Base-by-base conservation (phyloP, 2,888 invertebrate species). In the Harpagoxenus sublaevis region DNA sequence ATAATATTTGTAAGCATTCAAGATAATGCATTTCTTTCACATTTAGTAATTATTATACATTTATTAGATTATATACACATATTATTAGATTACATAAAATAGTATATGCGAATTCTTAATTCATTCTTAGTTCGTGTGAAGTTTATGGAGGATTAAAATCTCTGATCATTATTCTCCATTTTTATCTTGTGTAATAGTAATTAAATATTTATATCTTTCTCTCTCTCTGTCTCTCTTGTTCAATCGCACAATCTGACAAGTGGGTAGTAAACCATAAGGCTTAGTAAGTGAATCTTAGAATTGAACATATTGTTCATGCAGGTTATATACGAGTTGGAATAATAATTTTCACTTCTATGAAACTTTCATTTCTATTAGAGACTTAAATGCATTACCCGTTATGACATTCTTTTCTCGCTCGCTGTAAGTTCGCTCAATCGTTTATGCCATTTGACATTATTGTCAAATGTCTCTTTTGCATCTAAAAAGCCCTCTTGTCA, bases 381-480 rank as follows among this genome's bases (percentile, higher is more conserved):
- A 65, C 2, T 65, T 15, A 71, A 51, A 53, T 68, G 28, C 42
- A 15, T 39, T 23, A 42, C 42, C 2, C 9, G 3, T 62, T 66
- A 48, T 48, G 68, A 68, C 5, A 48, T 18, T 18, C 48, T 48
- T 68, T 51, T 3, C n/a, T 53, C n/a, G n/a, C 23, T 39, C 35
- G 12, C 15, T 53, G 10, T 39, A 71, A 53, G n/a, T 57, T 73
- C 5, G 23, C 23, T 55, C 55, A 31, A 35, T 55, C 23, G 9
- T 53, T 53, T 70, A 31, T 35, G 18, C 23, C n/a, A 31, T 15
- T 42, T 39, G 53, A 39, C 23, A 57, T 57, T 28, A 73, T 42
- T 42, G 18, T 57, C 28, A 42, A 73, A 57, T 42, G 12, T 12
- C 57, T 74, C 39, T 60, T 42, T 57, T 45, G 18, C 73, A 73